Evolutionary conservation across 2,113 vertebrate species (phyloP).

Genomic region (Alouatta palliata): DNA sequence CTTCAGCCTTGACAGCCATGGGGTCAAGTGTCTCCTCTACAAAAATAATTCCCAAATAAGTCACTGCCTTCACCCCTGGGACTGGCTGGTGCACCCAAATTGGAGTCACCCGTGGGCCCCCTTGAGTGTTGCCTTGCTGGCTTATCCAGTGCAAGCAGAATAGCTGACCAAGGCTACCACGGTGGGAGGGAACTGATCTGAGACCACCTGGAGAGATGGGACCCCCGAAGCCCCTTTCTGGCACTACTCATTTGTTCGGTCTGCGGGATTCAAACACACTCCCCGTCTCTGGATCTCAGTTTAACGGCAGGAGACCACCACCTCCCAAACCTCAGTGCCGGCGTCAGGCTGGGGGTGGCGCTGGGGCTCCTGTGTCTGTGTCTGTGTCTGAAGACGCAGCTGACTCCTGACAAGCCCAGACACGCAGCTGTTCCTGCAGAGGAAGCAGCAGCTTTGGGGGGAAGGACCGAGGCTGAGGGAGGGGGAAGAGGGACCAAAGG

Average conservation of each 20-base stretch:
- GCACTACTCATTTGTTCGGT: neutral
- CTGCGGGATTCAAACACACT: neutral
- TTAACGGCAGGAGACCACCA: neutral
- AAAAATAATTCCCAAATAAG: neutral
- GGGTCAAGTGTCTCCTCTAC: neutral
- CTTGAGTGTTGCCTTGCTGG: neutral
- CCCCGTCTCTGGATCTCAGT: neutral
- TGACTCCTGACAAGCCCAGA: conserved; percentile 40
- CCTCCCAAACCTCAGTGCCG: neutral
- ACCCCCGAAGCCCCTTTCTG: neutral
- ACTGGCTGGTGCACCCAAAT: neutral
- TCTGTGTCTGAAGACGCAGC: neutral
- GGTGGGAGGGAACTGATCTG: neutral
- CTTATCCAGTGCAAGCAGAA: neutral
- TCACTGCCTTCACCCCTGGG: neutral
- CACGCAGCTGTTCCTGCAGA: conserved; percentile 8
- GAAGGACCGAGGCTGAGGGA: neutral
- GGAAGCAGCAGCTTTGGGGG: neutral
- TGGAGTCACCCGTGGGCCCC: neutral
- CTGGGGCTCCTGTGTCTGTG: neutral
- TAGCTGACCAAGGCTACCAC: neutral
- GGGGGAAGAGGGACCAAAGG: neutral
- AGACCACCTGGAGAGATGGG: neutral
- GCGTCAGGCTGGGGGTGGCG: neutral
- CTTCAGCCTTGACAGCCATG: neutral